phyloP scores from a whole-genome alignment of 2,888 invertebrate species.

The Amphipoea oculea region DNA sequence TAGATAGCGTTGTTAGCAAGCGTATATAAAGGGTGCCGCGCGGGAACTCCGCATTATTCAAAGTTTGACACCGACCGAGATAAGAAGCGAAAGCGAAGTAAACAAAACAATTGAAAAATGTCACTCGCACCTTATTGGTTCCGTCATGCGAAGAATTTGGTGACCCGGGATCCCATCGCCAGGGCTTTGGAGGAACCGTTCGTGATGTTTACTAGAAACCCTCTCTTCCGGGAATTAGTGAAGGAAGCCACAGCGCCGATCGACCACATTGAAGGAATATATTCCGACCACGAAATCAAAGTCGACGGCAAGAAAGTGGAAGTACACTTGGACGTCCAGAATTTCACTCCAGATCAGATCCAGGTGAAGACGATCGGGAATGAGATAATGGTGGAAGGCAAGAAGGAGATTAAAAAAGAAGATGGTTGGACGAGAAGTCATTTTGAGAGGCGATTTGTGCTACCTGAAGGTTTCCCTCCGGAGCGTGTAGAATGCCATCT shows the following conservation, averaged over 20 bases:
- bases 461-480: slow-evolving; percentile 94
- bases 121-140: slow-evolving; percentile 86
- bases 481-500: slow-evolving; percentile 93
- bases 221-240: slow-evolving; percentile 84
- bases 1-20: slow-evolving; percentile 74
- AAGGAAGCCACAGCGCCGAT: slow-evolving; percentile 75
- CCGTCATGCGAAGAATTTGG: slow-evolving; percentile 83
- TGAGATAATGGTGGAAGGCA: slow-evolving; percentile 94
- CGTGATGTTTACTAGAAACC: slow-evolving; percentile 79
- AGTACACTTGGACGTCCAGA: slow-evolving; percentile 94
- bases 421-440: slow-evolving; percentile 94
- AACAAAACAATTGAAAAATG: slow-evolving; percentile 73
- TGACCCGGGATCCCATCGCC: slow-evolving; percentile 79
- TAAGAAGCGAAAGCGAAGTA: slow-evolving; percentile 18
- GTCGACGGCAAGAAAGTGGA: slow-evolving; percentile 93
- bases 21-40: slow-evolving; percentile 77
- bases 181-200: slow-evolving; percentile 83
- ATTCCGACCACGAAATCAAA: slow-evolving; percentile 90
- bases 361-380: slow-evolving; percentile 94
- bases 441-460: slow-evolving; percentile 93
- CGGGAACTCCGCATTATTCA: slow-evolving; percentile 58
- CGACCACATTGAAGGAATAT: slow-evolving; percentile 86
- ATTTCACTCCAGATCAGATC: slow-evolving; percentile 95
- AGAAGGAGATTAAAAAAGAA: slow-evolving; percentile 94
- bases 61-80: slow-evolving; percentile 43